A percentile compares a stretch with the other conserved stretches of the same genome.
Evolutionary conservation across 2,797 vertebrate species (phyloP).

Genomic region (Anisognathus igniventris): DNA sequence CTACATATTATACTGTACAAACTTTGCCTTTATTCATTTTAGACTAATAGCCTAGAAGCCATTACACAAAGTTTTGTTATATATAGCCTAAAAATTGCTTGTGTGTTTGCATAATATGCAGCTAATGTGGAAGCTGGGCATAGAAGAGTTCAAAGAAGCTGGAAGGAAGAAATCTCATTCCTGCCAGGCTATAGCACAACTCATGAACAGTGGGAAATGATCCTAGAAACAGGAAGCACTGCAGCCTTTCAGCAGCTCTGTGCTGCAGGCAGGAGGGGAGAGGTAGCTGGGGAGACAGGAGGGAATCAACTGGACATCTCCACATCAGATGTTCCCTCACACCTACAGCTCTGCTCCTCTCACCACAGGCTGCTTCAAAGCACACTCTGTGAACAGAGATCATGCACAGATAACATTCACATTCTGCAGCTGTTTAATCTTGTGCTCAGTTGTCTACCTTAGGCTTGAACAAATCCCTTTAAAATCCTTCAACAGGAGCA

Average conservation of each 20-base stretch:
- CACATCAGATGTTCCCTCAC: neutral
- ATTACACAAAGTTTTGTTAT: neutral
- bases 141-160: neutral
- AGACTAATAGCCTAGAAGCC: neutral
- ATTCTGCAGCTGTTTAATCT: neutral
- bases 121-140: neutral
- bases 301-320: neutral
- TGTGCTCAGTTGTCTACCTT: neutral
- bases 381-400: neutral
- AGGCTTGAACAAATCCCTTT: neutral
- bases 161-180: neutral
- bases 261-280: neutral
- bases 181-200: neutral
- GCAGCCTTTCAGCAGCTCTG: neutral
- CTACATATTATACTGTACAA: neutral
- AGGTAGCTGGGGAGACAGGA: neutral
- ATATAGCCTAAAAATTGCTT: neutral
- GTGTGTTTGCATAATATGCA: neutral
- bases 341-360: neutral
- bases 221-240: neutral
- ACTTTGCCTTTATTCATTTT: neutral
- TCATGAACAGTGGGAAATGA: neutral
- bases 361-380: neutral
- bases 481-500: neutral
- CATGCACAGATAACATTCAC: rapidly evolving